Evolutionary conservation across 2,888 invertebrate species (phyloP).

Genomic region (Cheilosia impressa): DNA sequence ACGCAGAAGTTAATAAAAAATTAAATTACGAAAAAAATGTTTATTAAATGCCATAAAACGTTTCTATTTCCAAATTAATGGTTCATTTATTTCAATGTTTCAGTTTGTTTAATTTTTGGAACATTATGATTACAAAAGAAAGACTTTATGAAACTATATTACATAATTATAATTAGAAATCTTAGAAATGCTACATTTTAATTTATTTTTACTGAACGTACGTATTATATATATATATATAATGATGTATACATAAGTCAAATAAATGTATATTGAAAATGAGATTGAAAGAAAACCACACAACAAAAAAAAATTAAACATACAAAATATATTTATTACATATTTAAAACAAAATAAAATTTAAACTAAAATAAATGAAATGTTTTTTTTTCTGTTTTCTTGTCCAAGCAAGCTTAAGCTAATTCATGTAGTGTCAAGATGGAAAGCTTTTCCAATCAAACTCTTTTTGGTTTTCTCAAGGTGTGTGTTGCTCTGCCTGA

Average conservation of each 20-base stretch:
- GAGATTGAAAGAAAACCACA: slow-evolving; percentile 72
- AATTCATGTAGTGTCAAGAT: too few species aligned
- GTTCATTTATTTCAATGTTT: slow-evolving; percentile 5
- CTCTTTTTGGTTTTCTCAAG: too few species aligned
- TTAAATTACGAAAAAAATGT: slow-evolving; percentile 12
- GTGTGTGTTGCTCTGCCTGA: too few species aligned
- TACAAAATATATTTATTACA: slow-evolving; percentile 76
- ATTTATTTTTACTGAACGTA: slow-evolving; percentile 72
- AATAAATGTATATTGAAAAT: slow-evolving; percentile 74
- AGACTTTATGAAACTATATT: slow-evolving; percentile 73
- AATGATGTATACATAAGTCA: slow-evolving; percentile 57
- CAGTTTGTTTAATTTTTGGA: slow-evolving; percentile 39
- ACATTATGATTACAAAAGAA: slow-evolving; percentile 61
- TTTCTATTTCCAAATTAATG: slow-evolving; percentile 38
- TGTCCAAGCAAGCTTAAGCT: background rate
- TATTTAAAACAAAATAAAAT: slow-evolving; percentile 76
- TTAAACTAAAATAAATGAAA: slow-evolving; percentile 63
- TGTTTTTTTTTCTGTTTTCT: slow-evolving; percentile 18
- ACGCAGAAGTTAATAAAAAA: slow-evolving; percentile 31
- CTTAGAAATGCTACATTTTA: slow-evolving; percentile 69
- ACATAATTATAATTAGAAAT: slow-evolving; percentile 68
- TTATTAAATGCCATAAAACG: slow-evolving; percentile 46
- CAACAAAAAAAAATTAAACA: slow-evolving; percentile 73
- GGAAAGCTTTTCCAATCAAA: too few species aligned
- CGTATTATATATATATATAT: slow-evolving; percentile 66